A percentile compares a stretch with the other conserved stretches of the same genome.
Conservation (phyloP, 2,113 vertebrate genomes). For the Pterocles orientalis region DNA sequence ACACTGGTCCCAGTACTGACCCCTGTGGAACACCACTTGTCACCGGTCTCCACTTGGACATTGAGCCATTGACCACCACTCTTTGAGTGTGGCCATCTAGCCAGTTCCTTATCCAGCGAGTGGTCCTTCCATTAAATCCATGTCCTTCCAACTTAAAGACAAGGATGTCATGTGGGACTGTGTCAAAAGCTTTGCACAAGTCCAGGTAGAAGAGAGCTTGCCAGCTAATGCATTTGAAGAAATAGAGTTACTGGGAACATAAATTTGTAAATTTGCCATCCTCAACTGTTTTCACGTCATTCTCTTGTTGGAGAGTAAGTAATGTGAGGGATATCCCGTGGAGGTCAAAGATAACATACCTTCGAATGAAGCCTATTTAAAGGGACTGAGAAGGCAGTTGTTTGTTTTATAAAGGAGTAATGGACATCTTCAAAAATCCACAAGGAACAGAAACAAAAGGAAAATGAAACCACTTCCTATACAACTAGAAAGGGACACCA, state of each 20-base stretch:
- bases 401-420: neutral
- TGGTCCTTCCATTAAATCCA: too few species aligned
- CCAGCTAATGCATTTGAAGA: neutral
- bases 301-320: neutral
- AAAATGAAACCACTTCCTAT: neutral
- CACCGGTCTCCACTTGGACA: too few species aligned
- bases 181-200: too few species aligned
- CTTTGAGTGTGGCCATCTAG: too few species aligned
- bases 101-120: too few species aligned
- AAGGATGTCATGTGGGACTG: too few species aligned
- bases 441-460: neutral
- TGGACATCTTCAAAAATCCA: neutral
- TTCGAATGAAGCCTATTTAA: neutral
- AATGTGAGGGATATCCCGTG: neutral
- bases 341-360: neutral
- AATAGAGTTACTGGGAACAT: neutral
- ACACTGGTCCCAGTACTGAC: too few species aligned
- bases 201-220: neutral
- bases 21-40: too few species aligned
- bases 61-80: too few species aligned
- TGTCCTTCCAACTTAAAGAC: too few species aligned
- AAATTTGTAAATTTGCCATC: neutral
- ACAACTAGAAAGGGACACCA: neutral
- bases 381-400: neutral
- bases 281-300: neutral